phyloP scores from a whole-genome alignment of 1,140 invertebrate genomes.

The Scaptomyza montana region DNA sequence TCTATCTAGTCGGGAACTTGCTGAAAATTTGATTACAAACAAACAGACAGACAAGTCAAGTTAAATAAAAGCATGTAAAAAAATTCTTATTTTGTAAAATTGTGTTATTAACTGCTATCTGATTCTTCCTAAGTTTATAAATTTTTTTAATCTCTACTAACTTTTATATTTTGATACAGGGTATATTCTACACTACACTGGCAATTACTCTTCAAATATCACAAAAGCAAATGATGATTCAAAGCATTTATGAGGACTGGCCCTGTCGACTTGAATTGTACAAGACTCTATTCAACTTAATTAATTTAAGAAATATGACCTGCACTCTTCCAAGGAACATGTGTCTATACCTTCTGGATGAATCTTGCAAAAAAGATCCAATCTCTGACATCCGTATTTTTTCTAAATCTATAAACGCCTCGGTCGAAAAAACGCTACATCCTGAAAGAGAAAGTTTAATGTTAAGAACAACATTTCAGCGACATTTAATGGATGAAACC shows the following conservation, averaged over 20 bases:
- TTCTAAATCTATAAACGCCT: slow-evolving; percentile 9
- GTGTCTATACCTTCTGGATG: slow-evolving; percentile 37
- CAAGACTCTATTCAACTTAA: slow-evolving; percentile 25
- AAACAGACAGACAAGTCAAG: too few relatives aligned
- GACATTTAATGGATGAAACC: not conserved
- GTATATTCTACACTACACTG: slow-evolving; percentile 39
- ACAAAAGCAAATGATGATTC: slow-evolving; percentile 1
- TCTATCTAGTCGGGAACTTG: too few relatives aligned
- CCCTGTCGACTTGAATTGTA: slow-evolving; percentile 32
- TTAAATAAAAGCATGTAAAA: too few relatives aligned
- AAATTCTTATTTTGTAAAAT: too few relatives aligned
- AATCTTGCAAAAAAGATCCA: slow-evolving; percentile 27
- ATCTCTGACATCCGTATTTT: slow-evolving; percentile 19
- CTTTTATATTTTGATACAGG: slow-evolving; percentile 17
- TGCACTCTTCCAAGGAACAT: slow-evolving; percentile 30
- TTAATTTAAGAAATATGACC: slow-evolving; percentile 28
- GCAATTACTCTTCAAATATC: slow-evolving; percentile 36
- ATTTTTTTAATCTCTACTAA: not conserved
- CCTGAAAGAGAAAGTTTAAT: slow-evolving; percentile 40
- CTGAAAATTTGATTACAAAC: too few relatives aligned
- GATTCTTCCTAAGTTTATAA: too few relatives aligned
- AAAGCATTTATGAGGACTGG: slow-evolving; percentile 8
- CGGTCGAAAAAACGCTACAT: slow-evolving; percentile 39
- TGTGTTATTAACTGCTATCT: too few relatives aligned
- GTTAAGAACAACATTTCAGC: not conserved